Evolutionary conservation across 2,113 vertebrate genomes (phyloP), one percentile per base, ranked within the genome.

Genomic region (Caranx melampygus): DNA sequence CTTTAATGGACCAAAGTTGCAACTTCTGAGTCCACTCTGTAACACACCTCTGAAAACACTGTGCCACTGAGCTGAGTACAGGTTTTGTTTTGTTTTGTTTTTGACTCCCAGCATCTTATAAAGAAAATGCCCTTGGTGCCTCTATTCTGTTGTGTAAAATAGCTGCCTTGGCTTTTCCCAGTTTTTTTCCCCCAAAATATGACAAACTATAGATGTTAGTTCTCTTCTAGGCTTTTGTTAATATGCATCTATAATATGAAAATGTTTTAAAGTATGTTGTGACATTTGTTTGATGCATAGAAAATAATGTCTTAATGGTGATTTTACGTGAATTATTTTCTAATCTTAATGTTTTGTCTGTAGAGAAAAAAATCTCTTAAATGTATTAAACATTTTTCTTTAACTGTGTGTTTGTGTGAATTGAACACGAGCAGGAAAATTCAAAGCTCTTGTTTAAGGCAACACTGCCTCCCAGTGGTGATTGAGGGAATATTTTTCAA

Each of bases 1-100:
- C 85, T 82, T 31, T 83, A 74, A 78, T 72, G 86, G 82, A 89
- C 86, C 86, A 93, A 93, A 81, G 79, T 71, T 88, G 89, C 82
- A 73, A 58, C 58, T 68, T 83, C 82, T 70, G 44, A 82, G 44
- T 72, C 71, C 6, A 54, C 82, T 74, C n/a, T 11, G 44, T 69
- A 72, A 62, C 72, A 73, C 71, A 77, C 57, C 77, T 78, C 62
- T 74, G 82, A 79, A 58, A 73, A 73, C 6, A 20, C 75, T 58
- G 63, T 47, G 34, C 47, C 52, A 26, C 20, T 31, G 51, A 75
- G 60, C 60, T 31, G 21, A 74, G 54, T 47, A 49, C 54, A 18
- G 42, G 49, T 54, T 2, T 58, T 73, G 14, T 76, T 21, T 72
- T 64, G 35, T 54, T 54, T 2, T 58, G 70, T 18, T 76, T 21